Evolutionary conservation across 92 coral and sea anemone species (phyloP), one percentile per base, ranked within the genome.

Genomic region (Muricea muricata): DNA sequence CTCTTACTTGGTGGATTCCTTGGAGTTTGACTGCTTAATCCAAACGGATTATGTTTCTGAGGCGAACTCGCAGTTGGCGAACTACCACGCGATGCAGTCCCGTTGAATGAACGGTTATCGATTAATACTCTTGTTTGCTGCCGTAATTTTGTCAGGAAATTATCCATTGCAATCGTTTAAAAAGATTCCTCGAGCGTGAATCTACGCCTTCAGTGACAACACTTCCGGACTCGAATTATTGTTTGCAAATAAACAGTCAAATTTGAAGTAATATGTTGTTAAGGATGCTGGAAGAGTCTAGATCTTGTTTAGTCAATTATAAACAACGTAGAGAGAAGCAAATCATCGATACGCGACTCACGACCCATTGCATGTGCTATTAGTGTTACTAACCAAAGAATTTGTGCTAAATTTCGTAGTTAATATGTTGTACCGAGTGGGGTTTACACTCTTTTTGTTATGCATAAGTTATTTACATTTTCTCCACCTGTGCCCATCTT

Each of bases 1-100:
- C 94, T 94, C 70, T 88, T 95, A 60, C 93, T 86, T 46, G 91
- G 76, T 12, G 94, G 86, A 28, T 92, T 71, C 63, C 88, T 33
- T 58, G 83, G 54, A 32, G 83, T 78, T 29, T 33, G 83, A 78
- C 83, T 21, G 31, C 68, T 31, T 15, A 58, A 55, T 35, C 83
- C 83, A 39, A 78, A 78, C 29, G 83, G 83, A 78, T 78, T 78
- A 21, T 78, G 83, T 14, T 78, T 78, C 54, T 78, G 61, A 8
- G 83, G 70, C 46, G 83, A 55, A 29, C 28, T 70, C 39, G 50
- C 50, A 17, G 83, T 15, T 23, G 83, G 83, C 20, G 83, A 78
- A 26, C 55, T 58, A 23, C 57, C 83, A 17, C 71, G 61, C 71
- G 83, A 78, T 61, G 48, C 25, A 5, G 61, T 78, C 15, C 83